Evolutionary conservation across 2,888 invertebrate genomes (phyloP), one percentile per base, ranked within the genome.

Genomic region (Tubulanus polymorphus): DNA sequence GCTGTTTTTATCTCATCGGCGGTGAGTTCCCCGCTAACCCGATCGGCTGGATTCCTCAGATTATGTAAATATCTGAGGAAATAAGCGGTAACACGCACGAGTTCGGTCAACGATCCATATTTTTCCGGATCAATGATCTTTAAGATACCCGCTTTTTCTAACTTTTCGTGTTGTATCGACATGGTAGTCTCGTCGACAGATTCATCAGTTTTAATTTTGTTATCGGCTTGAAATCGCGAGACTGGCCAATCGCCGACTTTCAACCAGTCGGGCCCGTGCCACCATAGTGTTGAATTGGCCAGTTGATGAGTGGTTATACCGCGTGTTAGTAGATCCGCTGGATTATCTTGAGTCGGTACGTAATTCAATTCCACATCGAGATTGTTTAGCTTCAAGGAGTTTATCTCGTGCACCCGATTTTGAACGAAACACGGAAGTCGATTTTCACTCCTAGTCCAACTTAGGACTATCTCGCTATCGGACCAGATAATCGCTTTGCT

Each of bases 401-500:
- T 5, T 20, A 30, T 18, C 18, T 32, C 32, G 18, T 18, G 18
- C 5, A 28, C 18, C 27, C 32, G 20, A 20, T 50, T 28, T 3
- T 50, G 3, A 10, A 28, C 20, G 18, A 50, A 50, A 15, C 10
- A 5, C 5, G 29, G 29, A 5, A 50, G 32, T 10, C 18, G 15
- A 15, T 50, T 50, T 8, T 23, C 27, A 50, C 30, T 15, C 15
- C 3, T 15, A 32, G 32, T 10, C 50, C 50, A 50, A 18, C 5
- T 29, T 41, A 41, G 41, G 15, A 41, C 32, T 18, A 50, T 41
- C 20, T 50, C 30, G 5, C 26, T 26, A 35, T 50, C 32, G 5
- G 28, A 20, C 50, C 50, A 50, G 30, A 50, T 30, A 3, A 30
- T n/a, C n/a, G 28, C 30, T 50, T 28, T 50, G 32, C n/a, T 20